Percentiles rank a stretch among this genome's conserved stretches.
These are phyloP conservation scores for Paramormyrops hopkinsi DNA, from an alignment of 2,797 vertebrate species.

Conservation along the genomic window DNA sequence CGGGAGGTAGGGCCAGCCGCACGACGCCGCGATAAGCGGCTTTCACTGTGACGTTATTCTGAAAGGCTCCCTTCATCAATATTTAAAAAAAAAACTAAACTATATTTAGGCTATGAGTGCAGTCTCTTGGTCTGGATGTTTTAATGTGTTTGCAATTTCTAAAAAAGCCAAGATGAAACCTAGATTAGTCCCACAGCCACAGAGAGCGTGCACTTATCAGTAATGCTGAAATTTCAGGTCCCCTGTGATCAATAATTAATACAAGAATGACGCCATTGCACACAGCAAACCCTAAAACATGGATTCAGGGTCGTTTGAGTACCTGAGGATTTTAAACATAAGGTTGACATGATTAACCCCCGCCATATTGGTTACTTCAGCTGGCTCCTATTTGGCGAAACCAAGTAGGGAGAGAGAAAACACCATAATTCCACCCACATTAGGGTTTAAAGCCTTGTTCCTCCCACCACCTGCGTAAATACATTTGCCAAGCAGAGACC, in stretches of 20 bases:
- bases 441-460: not conserved
- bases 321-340: not conserved
- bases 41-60: constrained; percentile 51
- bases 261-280: not conserved
- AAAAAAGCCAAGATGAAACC: not conserved
- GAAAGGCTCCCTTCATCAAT: constrained; percentile 52
- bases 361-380: not conserved
- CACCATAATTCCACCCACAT: not conserved
- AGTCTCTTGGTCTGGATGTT: not conserved
- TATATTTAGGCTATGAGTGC: not conserved
- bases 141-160: not conserved
- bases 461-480: not conserved
- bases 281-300: not conserved
- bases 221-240: not conserved
- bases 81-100: constrained; percentile 37
- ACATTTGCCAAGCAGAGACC: not conserved
- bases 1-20: not conserved
- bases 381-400: not conserved
- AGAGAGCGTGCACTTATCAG: not conserved
- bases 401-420: not conserved
- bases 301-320: not conserved
- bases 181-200: not conserved
- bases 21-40: constrained; percentile 45
- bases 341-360: not conserved
- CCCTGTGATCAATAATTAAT: not conserved